phyloP scores from a whole-genome alignment of 1,140 invertebrate species.

The Sinella curviseta region DNA sequence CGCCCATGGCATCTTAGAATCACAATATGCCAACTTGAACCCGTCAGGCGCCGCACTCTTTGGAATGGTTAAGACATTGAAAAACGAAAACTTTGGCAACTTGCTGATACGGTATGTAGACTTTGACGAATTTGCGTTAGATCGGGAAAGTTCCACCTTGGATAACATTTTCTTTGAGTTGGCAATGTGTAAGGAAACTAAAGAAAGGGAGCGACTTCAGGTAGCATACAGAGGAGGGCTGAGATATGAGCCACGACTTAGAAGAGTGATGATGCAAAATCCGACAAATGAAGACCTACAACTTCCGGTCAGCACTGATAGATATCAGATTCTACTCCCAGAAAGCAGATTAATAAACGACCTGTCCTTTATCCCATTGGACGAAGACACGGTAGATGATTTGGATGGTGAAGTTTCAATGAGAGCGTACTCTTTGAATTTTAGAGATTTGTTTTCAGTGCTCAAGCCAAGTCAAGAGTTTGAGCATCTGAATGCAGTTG shows the following conservation, averaged over 20 bases:
- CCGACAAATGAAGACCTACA: neutral
- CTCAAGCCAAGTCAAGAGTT: neutral
- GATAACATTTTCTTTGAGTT: neutral
- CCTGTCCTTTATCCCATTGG: neutral
- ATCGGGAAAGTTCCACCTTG: neutral
- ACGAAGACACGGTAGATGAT: neutral
- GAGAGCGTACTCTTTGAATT: constrained; percentile 28
- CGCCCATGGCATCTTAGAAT: neutral
- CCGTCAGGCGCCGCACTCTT: neutral
- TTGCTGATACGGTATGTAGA: neutral
- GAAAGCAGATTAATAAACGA: neutral
- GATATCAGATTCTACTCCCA: neutral
- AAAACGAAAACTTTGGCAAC: neutral
- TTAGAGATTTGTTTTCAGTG: constrained; percentile 16
- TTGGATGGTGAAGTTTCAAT: constrained; percentile 14
- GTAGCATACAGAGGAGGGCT: neutral
- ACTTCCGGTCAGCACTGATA: neutral
- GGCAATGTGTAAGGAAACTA: neutral
- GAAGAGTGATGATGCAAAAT: neutral
- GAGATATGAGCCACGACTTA: neutral
- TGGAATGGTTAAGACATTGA: neutral
- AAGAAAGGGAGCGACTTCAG: neutral
- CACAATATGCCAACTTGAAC: neutral
- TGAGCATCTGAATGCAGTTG: neutral
- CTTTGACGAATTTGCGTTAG: too few species aligned